phyloP scores from a whole-genome alignment of 2,797 vertebrate species.

The Coilia nasus region DNA sequence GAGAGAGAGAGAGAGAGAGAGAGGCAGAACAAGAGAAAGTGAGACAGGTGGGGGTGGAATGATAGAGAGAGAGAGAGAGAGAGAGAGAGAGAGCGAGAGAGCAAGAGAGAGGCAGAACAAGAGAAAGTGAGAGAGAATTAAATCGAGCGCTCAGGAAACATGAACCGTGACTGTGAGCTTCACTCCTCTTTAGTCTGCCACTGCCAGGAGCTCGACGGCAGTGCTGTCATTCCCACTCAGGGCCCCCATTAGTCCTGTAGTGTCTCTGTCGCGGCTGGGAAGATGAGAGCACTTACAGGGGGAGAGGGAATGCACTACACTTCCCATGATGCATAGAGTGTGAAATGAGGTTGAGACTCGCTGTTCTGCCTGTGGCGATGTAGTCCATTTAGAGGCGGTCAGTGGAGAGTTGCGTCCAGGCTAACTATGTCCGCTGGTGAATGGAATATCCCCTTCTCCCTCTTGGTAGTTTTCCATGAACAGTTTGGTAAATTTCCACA shows the following conservation, averaged over 20 bases:
- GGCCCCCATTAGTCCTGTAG: slow-evolving; percentile 21
- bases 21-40: background rate
- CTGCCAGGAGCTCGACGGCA: slow-evolving; percentile 22
- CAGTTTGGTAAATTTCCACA: background rate
- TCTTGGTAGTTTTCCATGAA: background rate
- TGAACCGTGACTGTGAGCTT: background rate
- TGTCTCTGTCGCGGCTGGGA: slow-evolving; percentile 17
- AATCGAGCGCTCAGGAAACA: background rate
- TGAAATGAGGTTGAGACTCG: slow-evolving; percentile 17
- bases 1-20: slow-evolving; percentile 28
- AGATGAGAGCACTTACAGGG: background rate
- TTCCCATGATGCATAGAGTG: slow-evolving; percentile 14
- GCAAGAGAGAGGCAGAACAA: background rate
- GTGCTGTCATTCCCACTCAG: slow-evolving; percentile 39
- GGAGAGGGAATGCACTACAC: background rate
- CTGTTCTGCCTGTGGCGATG: background rate
- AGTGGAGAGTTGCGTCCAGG: background rate
- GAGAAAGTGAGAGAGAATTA: background rate
- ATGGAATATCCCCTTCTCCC: background rate
- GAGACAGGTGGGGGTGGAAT: background rate
- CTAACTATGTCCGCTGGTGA: background rate
- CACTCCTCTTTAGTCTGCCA: background rate
- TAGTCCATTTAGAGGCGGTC: background rate
- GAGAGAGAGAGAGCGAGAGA: background rate
- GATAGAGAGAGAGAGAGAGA: too few relatives aligned